Evolutionary conservation across 2,113 vertebrate genomes (phyloP).

Genomic region (Microtus pennsylvanicus): DNA sequence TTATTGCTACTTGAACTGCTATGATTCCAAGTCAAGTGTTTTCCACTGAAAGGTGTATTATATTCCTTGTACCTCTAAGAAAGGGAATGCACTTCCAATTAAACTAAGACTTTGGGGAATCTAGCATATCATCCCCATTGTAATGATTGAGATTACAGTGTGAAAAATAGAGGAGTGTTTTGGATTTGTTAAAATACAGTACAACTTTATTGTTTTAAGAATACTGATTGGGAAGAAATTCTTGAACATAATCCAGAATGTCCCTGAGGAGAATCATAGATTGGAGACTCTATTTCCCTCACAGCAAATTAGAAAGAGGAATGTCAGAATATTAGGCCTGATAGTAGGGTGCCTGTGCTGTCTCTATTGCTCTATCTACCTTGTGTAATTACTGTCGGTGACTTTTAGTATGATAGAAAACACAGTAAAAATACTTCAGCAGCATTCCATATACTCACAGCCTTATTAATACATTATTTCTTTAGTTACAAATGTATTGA

Average conservation of each 20-base stretch:
- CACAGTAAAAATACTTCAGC: background rate
- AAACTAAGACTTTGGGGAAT: conserved; percentile 20
- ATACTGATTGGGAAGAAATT: background rate
- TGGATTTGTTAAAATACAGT: background rate
- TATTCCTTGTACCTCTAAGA: background rate
- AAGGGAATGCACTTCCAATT: conserved; percentile 24
- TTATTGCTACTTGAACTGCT: conserved; percentile 16
- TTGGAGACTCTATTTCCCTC: background rate
- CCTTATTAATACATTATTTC: background rate
- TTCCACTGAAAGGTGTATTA: conserved; percentile 24
- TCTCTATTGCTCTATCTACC: background rate
- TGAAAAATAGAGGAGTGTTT: background rate
- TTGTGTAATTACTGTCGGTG: background rate
- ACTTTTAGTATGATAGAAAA: background rate
- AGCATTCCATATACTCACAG: background rate
- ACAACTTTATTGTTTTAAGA: background rate
- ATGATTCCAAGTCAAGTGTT: background rate
- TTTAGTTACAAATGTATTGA: conserved; percentile 21
- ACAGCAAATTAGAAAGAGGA: background rate
- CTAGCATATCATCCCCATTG: background rate
- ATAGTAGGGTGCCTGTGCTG: background rate
- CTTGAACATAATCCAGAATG: background rate
- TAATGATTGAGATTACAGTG: background rate
- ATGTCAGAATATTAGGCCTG: background rate
- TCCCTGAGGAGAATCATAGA: background rate